Evolutionary conservation across 2,888 invertebrate genomes (phyloP).

Genomic region (Achlya flavicornis): DNA sequence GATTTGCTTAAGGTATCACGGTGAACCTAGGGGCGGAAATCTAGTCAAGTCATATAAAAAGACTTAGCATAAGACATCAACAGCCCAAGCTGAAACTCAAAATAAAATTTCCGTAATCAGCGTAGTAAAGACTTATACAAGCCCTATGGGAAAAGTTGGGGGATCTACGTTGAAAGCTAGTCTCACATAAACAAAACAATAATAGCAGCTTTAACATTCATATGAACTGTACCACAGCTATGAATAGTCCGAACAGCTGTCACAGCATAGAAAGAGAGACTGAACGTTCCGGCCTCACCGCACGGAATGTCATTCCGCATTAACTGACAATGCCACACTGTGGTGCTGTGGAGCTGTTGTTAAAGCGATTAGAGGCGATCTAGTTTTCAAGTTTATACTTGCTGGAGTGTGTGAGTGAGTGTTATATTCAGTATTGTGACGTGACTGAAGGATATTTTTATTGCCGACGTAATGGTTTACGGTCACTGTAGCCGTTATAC

Average conservation of each 20-base stretch:
- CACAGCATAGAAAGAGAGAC: constrained; percentile 17
- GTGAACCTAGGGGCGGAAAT: no score
- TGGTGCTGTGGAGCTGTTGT: background rate
- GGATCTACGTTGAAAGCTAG: no score
- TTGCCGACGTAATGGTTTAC: no score
- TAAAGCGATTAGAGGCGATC: constrained; percentile 13
- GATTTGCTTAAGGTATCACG: no score
- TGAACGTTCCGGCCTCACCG: constrained; percentile 14
- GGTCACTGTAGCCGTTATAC: no score
- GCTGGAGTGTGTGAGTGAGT: background rate
- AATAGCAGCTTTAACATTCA: constrained; percentile 25
- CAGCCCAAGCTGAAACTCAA: no score
- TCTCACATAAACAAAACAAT: background rate
- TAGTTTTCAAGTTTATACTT: background rate
- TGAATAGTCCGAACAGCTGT: constrained; percentile 19
- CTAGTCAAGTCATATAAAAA: no score
- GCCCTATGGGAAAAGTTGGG: no score
- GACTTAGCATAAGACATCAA: no score
- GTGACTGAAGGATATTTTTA: background rate
- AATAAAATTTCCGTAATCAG: no score
- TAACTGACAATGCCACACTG: constrained; percentile 19
- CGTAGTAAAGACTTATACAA: no score
- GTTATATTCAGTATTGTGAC: background rate
- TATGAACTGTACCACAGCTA: constrained; percentile 19
- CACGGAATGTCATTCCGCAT: constrained; percentile 22